Evolutionary conservation across 1,140 invertebrate genomes (phyloP).

Genomic region (Globodera ellingtonae): DNA sequence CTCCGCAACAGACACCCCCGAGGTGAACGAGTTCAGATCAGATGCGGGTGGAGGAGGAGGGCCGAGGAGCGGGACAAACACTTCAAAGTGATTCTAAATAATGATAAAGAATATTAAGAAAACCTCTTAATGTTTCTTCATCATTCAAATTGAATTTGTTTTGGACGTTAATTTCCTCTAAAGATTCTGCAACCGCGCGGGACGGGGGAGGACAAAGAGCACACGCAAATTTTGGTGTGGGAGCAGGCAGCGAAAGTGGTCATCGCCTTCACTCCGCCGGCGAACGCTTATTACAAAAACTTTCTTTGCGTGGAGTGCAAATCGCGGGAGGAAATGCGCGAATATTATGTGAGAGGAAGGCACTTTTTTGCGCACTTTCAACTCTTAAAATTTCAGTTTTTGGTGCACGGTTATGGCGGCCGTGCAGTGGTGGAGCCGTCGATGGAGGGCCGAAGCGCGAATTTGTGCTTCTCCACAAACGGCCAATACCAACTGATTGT

Average conservation of each 20-base stretch:
- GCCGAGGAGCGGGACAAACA: not conserved
- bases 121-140: not conserved
- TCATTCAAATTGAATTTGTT: not conserved
- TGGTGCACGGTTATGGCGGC: slow-evolving; percentile 17
- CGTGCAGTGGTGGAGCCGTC: slow-evolving; percentile 10
- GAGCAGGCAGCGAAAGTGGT: slow-evolving; percentile 8
- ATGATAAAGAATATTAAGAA: not conserved
- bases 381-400: slow-evolving; percentile 13
- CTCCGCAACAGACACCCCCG: slow-evolving; percentile 15
- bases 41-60: not conserved
- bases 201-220: not conserved
- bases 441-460: not conserved
- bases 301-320: not conserved
- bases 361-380: not conserved
- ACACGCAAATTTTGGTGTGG: slow-evolving; percentile 8
- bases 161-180: not conserved
- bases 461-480: slow-evolving; percentile 19
- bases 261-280: slow-evolving; percentile 8
- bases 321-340: not conserved
- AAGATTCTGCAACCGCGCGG: slow-evolving; percentile 6
- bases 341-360: slow-evolving; percentile 8
- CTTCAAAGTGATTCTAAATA: slow-evolving; percentile 2
- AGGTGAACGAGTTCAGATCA: slow-evolving; percentile 19
- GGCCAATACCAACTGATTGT: slow-evolving; percentile 23
- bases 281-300: not conserved